These are phyloP conservation scores for Lethenteron camtschaticum DNA, from an alignment of 2,113 vertebrate species.

Conservation along the genomic window DNA sequence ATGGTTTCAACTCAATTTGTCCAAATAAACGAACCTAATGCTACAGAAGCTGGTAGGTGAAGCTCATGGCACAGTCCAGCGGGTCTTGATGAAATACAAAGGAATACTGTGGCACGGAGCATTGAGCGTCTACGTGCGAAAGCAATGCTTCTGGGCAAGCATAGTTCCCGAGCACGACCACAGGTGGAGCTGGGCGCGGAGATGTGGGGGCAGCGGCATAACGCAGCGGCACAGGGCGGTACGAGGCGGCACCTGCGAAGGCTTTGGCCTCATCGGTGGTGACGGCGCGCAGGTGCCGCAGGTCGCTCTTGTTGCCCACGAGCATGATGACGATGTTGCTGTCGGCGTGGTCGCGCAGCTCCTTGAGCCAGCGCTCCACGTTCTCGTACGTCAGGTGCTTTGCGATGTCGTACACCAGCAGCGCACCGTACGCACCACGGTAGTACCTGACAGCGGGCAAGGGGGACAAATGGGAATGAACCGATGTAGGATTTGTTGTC, in stretches of 20 bases:
- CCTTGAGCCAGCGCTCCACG: slow-evolving; percentile 48
- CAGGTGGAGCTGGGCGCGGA: too few species aligned
- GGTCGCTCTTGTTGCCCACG: slow-evolving; percentile 44
- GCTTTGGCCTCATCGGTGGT: slow-evolving; percentile 40
- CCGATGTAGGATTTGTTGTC: too few species aligned
- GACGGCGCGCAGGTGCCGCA: slow-evolving; percentile 39
- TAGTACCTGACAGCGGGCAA: slow-evolving; percentile 29
- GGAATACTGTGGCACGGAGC: too few species aligned
- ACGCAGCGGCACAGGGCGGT: not conserved
- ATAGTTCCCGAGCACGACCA: too few species aligned
- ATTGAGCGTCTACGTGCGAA: too few species aligned
- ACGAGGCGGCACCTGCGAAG: slow-evolving; percentile 27
- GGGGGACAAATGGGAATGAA: not conserved
- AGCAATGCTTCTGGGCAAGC: too few species aligned
- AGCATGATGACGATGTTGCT: slow-evolving; percentile 60
- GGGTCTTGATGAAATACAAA: too few species aligned
- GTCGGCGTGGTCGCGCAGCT: slow-evolving; percentile 54
- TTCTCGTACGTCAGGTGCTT: slow-evolving; percentile 59
- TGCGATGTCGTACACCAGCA: slow-evolving; percentile 52
- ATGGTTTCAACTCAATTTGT: too few species aligned
- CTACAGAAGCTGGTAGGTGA: too few species aligned
- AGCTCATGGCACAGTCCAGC: too few species aligned
- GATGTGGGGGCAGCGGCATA: too few species aligned
- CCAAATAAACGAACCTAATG: too few species aligned
- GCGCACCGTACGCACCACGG: slow-evolving; percentile 42